phyloP scores from a whole-genome alignment of 2,888 invertebrate genomes.

The Orthosia cruda region DNA sequence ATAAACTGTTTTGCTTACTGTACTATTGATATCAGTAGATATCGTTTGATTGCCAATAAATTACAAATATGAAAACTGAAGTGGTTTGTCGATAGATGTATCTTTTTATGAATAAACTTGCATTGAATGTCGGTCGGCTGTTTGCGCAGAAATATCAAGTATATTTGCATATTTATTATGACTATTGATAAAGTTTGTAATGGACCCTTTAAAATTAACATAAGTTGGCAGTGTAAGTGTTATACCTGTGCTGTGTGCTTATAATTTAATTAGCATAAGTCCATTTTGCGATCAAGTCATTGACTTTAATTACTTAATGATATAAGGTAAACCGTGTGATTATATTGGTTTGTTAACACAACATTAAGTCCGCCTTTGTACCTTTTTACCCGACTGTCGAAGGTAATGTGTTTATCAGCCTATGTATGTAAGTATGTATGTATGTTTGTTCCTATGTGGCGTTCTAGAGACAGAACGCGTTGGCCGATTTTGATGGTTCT shows the following conservation, averaged over 20 bases:
- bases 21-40: conserved; percentile 39
- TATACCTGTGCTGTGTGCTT: not conserved
- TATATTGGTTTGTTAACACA: not conserved
- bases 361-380: too few relatives aligned
- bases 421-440: too few relatives aligned
- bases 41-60: conserved; percentile 54
- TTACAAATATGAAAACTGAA: conserved; percentile 27
- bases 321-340: not conserved
- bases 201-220: conserved; percentile 5
- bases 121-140: conserved; percentile 3
- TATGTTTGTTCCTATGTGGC: too few relatives aligned
- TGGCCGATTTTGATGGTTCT: too few relatives aligned
- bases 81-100: conserved; percentile 29
- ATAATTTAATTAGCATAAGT: conserved; percentile 2
- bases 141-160: conserved; percentile 12
- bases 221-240: not conserved
- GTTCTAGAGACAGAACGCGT: too few relatives aligned
- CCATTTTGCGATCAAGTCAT: conserved; percentile 22
- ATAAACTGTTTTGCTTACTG: not conserved
- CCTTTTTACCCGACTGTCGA: too few relatives aligned
- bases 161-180: conserved; percentile 13
- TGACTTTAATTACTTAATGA: conserved; percentile 9
- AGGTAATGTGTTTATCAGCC: too few relatives aligned
- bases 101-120: not conserved
- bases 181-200: conserved; percentile 9